These are phyloP conservation scores for Watsonalla binaria DNA, from an alignment of 2,888 invertebrate species.

Conservation along the genomic window DNA sequence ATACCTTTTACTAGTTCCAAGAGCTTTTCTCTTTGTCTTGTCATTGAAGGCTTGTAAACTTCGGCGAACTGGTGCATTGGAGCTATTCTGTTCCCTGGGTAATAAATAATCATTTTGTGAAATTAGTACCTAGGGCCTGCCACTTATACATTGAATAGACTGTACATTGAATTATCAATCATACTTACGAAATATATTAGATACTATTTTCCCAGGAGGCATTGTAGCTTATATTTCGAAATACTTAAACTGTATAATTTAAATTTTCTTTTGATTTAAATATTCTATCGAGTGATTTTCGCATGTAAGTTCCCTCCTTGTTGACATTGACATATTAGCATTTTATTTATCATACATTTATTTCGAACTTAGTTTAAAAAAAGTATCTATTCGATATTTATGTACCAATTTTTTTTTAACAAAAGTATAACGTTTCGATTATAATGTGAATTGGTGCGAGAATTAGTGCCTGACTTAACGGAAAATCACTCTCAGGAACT, in stretches of 20 bases:
- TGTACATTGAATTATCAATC: constrained; percentile 1
- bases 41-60: constrained; percentile 36
- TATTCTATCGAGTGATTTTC: no score
- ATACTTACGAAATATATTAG: constrained; percentile 31
- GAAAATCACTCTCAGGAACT: no score
- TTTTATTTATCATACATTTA: no score
- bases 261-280: no score
- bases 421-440: no score
- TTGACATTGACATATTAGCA: not conserved
- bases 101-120: constrained; percentile 6
- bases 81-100: constrained; percentile 31
- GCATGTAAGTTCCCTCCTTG: not conserved
- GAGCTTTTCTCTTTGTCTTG: constrained; percentile 36
- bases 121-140: not conserved
- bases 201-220: constrained; percentile 19
- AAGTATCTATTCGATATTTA: no score
- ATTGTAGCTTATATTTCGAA: constrained; percentile 9
- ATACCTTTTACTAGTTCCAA: constrained; percentile 43
- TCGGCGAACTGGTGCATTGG: constrained; percentile 32
- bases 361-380: no score
- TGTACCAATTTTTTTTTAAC: no score
- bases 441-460: no score
- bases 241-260: no score
- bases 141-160: not conserved
- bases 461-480: no score